Conservation (phyloP, 2,888 invertebrate genomes). For the Eustalomyia histrio region DNA sequence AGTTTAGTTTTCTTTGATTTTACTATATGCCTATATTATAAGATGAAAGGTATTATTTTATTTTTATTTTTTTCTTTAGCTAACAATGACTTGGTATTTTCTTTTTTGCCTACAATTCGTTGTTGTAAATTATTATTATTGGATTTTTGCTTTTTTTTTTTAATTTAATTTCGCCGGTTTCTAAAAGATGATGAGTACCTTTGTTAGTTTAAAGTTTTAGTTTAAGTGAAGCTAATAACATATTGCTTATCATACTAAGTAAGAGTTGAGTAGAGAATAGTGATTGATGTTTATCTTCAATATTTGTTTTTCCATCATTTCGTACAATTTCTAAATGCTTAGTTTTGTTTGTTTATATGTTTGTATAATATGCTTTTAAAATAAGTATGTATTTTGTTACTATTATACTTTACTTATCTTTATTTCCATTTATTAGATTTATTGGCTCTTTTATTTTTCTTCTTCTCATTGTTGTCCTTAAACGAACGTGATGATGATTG, state of each 20-base stretch:
- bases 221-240: conserved; percentile 62
- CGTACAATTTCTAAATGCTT: conserved; percentile 57
- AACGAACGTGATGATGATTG: conserved; percentile 54
- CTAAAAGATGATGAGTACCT: conserved; percentile 22
- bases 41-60: not conserved
- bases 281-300: conserved; percentile 36
- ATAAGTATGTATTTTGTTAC: not conserved
- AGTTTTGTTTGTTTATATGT: conserved; percentile 53
- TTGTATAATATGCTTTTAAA: conserved; percentile 12
- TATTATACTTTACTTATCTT: conserved; percentile 33
- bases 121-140: conserved; percentile 27
- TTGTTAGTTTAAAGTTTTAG: conserved; percentile 42
- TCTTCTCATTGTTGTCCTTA: conserved; percentile 56
- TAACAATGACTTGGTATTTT: conserved; percentile 51
- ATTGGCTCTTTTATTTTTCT: conserved; percentile 57
- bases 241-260: conserved; percentile 63
- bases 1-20: not conserved
- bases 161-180: conserved; percentile 6
- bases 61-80: conserved; percentile 28
- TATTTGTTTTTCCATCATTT: conserved; percentile 31
- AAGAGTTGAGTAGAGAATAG: conserved; percentile 42
- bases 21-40: not conserved
- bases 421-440: conserved; percentile 64
- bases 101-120: conserved; percentile 53
- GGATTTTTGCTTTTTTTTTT: conserved; percentile 2